These are phyloP conservation scores for Epinephelus cyanopodus DNA, from an alignment of 2,113 vertebrate genomes.

Conservation along the genomic window DNA sequence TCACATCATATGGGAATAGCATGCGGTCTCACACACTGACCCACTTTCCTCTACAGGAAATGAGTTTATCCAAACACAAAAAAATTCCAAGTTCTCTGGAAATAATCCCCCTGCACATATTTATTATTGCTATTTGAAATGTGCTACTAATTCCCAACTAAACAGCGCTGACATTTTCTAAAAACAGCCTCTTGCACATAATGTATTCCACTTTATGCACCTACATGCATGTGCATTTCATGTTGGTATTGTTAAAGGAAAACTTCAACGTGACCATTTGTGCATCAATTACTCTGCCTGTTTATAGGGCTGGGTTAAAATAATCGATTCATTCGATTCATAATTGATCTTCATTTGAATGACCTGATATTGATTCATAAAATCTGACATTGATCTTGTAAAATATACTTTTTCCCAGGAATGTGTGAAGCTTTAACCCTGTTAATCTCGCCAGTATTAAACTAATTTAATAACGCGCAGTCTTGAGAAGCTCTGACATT, in stretches of 20 bases:
- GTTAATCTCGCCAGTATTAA: too few relatives aligned
- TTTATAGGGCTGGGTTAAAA: too few relatives aligned
- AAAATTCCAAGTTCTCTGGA: slow-evolving; percentile 40
- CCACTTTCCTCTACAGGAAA: slow-evolving; percentile 60
- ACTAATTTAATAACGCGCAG: too few relatives aligned
- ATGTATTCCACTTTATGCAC: not conserved
- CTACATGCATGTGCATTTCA: not conserved
- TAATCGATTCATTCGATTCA: too few relatives aligned
- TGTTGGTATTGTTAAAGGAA: not conserved
- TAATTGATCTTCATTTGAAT: too few relatives aligned
- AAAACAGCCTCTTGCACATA: slow-evolving; percentile 15
- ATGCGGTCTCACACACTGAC: slow-evolving; percentile 43
- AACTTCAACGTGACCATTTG: too few relatives aligned
- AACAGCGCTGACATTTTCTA: not conserved
- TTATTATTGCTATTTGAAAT: slow-evolving; percentile 19
- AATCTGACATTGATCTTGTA: too few relatives aligned
- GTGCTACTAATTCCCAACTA: slow-evolving; percentile 8
- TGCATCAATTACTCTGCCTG: too few relatives aligned
- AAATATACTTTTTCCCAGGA: too few relatives aligned
- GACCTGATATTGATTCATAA: too few relatives aligned
- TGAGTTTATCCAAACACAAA: slow-evolving; percentile 57
- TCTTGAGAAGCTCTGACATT: too few relatives aligned
- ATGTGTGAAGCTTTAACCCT: too few relatives aligned
- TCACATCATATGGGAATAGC: slow-evolving; percentile 35
- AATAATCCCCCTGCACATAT: slow-evolving; percentile 26